Evolutionary conservation across 2,113 vertebrate genomes (phyloP), one percentile per base, ranked within the genome.

Genomic region (zebrafish (Danio rerio)): DNA sequence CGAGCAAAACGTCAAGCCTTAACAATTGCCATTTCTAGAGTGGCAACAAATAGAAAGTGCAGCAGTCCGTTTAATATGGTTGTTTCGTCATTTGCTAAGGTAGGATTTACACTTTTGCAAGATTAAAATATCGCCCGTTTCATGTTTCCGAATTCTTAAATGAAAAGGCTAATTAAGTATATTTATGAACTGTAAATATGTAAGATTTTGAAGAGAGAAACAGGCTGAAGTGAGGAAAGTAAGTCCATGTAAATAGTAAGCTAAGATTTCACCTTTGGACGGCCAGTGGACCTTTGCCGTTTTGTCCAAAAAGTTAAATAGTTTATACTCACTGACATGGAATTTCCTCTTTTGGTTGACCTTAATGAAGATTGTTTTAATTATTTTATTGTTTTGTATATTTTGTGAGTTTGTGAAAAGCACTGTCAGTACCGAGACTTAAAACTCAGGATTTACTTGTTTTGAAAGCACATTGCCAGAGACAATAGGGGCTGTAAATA

Each of bases 21-120:
- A 96, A 95, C 93, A 95, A 94, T 90, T 98, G 97, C 90, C 96
- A 95, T 90, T 98, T 96, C 90, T 98, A 94, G 80, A 81, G 78
- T 77, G 81, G 65, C 20, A 71, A 84, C 62, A 83, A 70, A 59
- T 56, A 71, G 52, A 82, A 84, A 81, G 61, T 68, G 15, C 69
- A 84, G 77, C 84, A 85, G 69, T 81, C 87, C 86, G 72, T 87
- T 84, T 85, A 85, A 81, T 91, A 88, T 92, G 91, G 91, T 90
- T 89, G 89, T 90, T 82, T 90, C 87, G 74, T 86, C 89, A 78
- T 90, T 86, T 92, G 89, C 92, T 85, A 94, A 96, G 94, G 95
- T 96, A 96, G 95, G 96, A 93, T 90, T 86, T 90, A 84, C 83
- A 88, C 90, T 88, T 84, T 88, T 90, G 85, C 86, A 86, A 91